Evolutionary conservation across 1,140 invertebrate genomes (phyloP).

Genomic region (Heterodera carotae): DNA sequence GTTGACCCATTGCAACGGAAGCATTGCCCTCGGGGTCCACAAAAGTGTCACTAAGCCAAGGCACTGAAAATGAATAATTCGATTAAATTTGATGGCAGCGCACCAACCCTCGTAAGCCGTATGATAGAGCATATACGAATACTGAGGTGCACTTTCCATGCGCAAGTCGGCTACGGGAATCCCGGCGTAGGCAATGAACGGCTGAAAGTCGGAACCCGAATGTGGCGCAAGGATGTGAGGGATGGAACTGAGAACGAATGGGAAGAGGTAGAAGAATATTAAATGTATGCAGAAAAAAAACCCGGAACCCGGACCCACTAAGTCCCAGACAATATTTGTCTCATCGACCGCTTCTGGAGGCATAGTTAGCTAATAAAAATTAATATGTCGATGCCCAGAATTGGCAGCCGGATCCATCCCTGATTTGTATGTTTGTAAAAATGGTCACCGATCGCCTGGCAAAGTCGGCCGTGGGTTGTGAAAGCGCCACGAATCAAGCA

Average conservation of each 20-base stretch:
- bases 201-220: conserved; percentile 58
- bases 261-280: too few relatives aligned
- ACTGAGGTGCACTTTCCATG: conserved; percentile 48
- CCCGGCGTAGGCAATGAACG: conserved; percentile 48
- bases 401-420: too few relatives aligned
- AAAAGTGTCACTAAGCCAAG: conserved; percentile 45
- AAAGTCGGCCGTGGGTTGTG: conserved; percentile 46
- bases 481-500: conserved; percentile 58
- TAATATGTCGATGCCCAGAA: too few relatives aligned
- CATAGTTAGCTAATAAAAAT: too few relatives aligned
- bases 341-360: too few relatives aligned
- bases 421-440: not conserved
- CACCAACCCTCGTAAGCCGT: conserved; percentile 45
- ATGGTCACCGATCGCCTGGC: conserved; percentile 43
- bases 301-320: too few relatives aligned
- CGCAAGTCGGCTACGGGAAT: conserved; percentile 50
- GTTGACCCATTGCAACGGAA: conserved; percentile 47
- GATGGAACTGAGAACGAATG: conserved; percentile 38
- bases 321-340: too few relatives aligned
- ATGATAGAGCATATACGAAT: conserved; percentile 57
- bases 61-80: conserved; percentile 27
- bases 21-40: conserved; percentile 44
- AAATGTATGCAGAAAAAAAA: too few relatives aligned
- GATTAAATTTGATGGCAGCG: conserved; percentile 3
- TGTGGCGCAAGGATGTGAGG: conserved; percentile 40